Evolutionary conservation across 2,888 invertebrate species (phyloP).

Genomic region (Argyra leucocephala): DNA sequence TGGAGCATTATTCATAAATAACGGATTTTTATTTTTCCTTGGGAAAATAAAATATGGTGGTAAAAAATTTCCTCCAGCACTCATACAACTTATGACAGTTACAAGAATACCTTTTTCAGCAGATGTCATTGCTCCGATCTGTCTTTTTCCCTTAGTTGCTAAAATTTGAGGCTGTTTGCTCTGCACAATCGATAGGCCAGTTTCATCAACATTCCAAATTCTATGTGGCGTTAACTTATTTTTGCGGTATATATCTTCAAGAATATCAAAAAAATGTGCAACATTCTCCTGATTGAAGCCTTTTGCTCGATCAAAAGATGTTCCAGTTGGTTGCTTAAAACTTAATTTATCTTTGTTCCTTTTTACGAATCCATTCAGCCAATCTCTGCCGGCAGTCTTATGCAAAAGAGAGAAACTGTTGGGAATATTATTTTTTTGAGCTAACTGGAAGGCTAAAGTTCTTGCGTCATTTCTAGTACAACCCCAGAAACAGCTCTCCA

Average conservation of each 20-base stretch:
- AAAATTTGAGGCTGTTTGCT: too few species aligned
- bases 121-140: not conserved
- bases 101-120: not conserved
- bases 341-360: too few species aligned
- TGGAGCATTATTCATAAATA: conserved; percentile 18
- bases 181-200: too few species aligned
- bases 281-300: too few species aligned
- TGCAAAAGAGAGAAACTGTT: not conserved
- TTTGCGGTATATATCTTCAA: too few species aligned
- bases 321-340: not conserved
- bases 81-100: conserved; percentile 9
- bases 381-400: not conserved
- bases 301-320: too few species aligned
- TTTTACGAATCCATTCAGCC: not conserved
- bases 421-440: conserved; percentile 18
- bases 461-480: conserved; percentile 18
- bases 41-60: conserved; percentile 14
- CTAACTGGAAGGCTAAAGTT: conserved; percentile 21
- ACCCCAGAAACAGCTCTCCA: conserved; percentile 21
- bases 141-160: too few species aligned
- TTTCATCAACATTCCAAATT: too few species aligned
- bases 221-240: too few species aligned
- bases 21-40: not conserved
- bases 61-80: conserved; percentile 11
- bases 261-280: too few species aligned